A percentile compares a stretch with the other conserved stretches of the same genome.
Evolutionary conservation across 1,140 invertebrate species (phyloP).

Genomic region (Drosophila ambigua): DNA sequence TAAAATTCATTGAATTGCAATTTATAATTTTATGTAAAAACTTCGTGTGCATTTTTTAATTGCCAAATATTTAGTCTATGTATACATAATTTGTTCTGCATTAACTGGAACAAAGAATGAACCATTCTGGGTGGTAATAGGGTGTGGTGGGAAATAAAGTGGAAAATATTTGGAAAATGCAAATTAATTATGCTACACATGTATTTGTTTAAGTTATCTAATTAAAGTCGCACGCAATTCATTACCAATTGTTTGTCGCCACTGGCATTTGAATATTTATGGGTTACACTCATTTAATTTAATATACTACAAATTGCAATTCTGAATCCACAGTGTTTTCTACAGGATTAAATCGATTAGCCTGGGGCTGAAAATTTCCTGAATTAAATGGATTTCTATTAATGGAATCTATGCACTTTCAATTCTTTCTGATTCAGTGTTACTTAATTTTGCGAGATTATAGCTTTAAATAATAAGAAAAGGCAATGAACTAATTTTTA

Average conservation of each 20-base stretch:
- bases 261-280: constrained; percentile 36
- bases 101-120: constrained; percentile 37
- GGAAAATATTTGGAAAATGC: constrained; percentile 47
- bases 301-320: constrained; percentile 31
- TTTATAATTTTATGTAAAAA: constrained; percentile 29
- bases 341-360: constrained; percentile 16
- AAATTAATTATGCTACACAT: constrained; percentile 65
- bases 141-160: constrained; percentile 9
- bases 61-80: constrained; percentile 46
- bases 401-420: not conserved
- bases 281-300: constrained; percentile 46
- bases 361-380: not conserved
- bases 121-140: not conserved
- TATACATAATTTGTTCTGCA: constrained; percentile 44
- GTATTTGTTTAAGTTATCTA: constrained; percentile 72
- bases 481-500: not conserved
- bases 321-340: not conserved
- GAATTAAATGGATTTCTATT: constrained; percentile 19
- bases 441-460: not conserved
- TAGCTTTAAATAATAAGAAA: not conserved
- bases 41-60: constrained; percentile 28
- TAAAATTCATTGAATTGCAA: constrained; percentile 11
- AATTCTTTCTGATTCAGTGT: not conserved
- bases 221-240: constrained; percentile 51
- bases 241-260: constrained; percentile 38